Evolutionary conservation across 2,797 vertebrate genomes (phyloP), one percentile per base, ranked within the genome.

Genomic region (Morus bassanus): DNA sequence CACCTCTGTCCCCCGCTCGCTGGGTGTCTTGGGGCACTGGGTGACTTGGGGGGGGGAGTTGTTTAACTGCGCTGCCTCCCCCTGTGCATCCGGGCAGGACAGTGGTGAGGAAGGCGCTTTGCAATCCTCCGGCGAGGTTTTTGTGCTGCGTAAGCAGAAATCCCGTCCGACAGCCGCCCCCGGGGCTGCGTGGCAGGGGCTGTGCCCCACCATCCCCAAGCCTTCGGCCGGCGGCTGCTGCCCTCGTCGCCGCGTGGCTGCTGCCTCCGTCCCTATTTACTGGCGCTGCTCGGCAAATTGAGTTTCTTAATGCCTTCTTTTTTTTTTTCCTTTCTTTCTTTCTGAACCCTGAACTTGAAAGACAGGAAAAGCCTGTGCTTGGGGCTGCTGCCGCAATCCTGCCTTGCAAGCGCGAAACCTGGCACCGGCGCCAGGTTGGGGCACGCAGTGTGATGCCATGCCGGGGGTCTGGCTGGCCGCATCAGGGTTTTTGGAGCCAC

Each of bases 301-400:
- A 45, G 11, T 85, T 92, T 94, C 88, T 82, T 63, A 45, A 68
- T 7, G 9, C 60, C 11, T 43, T 64, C 43, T 53, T 21, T 51
- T 30, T 9, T 33, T 3, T 2, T 2, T 3, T 4, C 7, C 7
- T 10, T 18, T 15, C n/a, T 73, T 51, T 85, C 77, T 92, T 65
- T 82, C 89, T 6, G 79, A 94, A 89, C 95, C 90, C 78, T 96
- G 96, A 96, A 97, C 96, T 95, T 97, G 96, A 95, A 95, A 96
- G 95, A 96, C 95, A 94, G 91, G 96, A 95, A 97, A 97, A 95
- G 94, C 96, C 78, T 93, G 95, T 89, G 96, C 84, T 88, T 13
- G 30, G 91, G 78, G 80, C 83, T 45, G 76, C 93, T 85, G 96
- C 95, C 1, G 78, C 94, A 87, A 87, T 69, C 91, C 84, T 0